Base-by-base conservation (phyloP, 2,888 invertebrate genomes). In the Tyria jacobaeae region DNA sequence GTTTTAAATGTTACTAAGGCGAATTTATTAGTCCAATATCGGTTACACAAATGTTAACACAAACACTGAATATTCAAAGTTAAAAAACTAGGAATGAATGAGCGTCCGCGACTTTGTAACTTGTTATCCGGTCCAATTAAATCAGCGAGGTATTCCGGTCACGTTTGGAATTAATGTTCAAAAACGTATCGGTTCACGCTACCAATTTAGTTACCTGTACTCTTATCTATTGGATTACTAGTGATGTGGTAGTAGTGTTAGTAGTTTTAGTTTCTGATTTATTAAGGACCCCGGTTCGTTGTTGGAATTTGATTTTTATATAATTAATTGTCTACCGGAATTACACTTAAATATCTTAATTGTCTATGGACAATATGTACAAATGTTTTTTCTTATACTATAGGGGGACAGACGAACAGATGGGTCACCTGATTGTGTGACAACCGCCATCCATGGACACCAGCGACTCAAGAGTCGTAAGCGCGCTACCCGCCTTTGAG, bases 131-230 rank as follows among this genome's bases (percentile, higher is more conserved):
- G 61, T 68, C 65, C 75, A 79, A 77, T 78, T 79, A 78, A 75
- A 74, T 69, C 53, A 64, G 64, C 58, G 55, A 63, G 62, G 60
- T 64, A 79, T 75, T 75, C 76, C 60, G 62, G 68, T 69, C 83
- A 83, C 83, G 82, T 82, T 59, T 75, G 60, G 66, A 79, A 81
- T 82, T 80, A 77, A 83, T 79, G 78, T 70, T 73, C 73, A 64
- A 71, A 78, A 77, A 74, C 75, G 77, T 74, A 74, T 75, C 73
- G 73, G 74, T 76, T 76, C 67, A 55, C 76, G 76, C 62, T 64
- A 55, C 67, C 71, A 67, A 67, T 76, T 73, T 74, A 74, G 73
- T 58, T 75, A 75, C 75, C 72, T 76, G 75, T 49, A 68, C 44
- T 68, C 68, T 59, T 55, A 76, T 76, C 60, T 73, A 73, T 76